phyloP scores from a whole-genome alignment of 2,113 vertebrate species.

The Procavia capensis region DNA sequence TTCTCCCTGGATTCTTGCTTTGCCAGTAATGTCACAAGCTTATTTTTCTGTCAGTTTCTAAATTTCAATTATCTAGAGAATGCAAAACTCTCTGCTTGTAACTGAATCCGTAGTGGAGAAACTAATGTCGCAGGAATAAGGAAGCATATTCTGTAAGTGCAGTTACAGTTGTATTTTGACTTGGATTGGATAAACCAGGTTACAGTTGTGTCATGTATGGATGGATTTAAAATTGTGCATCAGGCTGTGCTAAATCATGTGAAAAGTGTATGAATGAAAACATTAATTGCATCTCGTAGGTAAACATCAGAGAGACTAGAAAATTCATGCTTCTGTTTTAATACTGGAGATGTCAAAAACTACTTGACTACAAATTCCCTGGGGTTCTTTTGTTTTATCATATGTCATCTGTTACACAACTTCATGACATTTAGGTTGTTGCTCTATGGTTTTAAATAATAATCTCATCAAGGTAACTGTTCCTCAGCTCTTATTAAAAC shows the following conservation, averaged over 20 bases:
- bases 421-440: constrained; percentile 43
- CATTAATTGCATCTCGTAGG: constrained; percentile 80
- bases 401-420: constrained; percentile 55
- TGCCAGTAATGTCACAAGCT: not conserved
- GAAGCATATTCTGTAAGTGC: not conserved
- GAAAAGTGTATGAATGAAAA: constrained; percentile 79
- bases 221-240: constrained; percentile 64
- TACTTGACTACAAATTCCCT: constrained; percentile 54
- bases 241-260: constrained; percentile 80
- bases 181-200: constrained; percentile 60
- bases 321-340: constrained; percentile 68
- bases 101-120: constrained; percentile 46
- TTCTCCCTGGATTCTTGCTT: not conserved
- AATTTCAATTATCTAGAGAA: constrained; percentile 45
- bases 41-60: constrained; percentile 44
- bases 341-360: constrained; percentile 65
- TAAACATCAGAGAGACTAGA: constrained; percentile 76
- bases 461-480: not conserved
- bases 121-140: constrained; percentile 44
- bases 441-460: constrained; percentile 54
- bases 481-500: not conserved
- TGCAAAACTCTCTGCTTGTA: constrained; percentile 40
- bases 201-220: constrained; percentile 69
- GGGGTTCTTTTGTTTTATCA: constrained; percentile 26
- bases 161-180: constrained; percentile 6